These are phyloP conservation scores for Rallus limicola DNA, from an alignment of 2,113 vertebrate species.

Conservation along the genomic window DNA sequence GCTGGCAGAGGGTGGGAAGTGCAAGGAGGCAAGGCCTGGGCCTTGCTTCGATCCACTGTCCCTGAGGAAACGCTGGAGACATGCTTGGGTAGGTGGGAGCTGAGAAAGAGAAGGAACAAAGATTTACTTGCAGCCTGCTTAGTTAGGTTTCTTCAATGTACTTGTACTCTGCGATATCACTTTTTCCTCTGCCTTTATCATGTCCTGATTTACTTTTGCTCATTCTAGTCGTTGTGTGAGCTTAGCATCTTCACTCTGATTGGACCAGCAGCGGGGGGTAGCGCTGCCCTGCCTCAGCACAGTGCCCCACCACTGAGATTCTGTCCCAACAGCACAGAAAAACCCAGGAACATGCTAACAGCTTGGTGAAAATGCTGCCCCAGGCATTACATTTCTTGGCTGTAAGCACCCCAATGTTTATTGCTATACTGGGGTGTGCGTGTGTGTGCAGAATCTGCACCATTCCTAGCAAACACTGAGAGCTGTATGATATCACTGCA, in stretches of 20 bases:
- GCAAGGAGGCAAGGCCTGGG: too few species aligned
- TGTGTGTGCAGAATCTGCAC: neutral
- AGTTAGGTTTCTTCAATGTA: neutral
- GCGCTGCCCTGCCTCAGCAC: rapidly evolving
- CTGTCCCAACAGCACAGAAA: neutral
- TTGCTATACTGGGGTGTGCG: neutral
- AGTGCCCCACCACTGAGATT: neutral
- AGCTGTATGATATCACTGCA: neutral
- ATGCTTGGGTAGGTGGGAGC: rapidly evolving
- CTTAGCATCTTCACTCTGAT: rapidly evolving
- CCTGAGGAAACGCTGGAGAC: rapidly evolving
- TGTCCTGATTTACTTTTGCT: neutral
- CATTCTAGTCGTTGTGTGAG: rapidly evolving
- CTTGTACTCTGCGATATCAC: too few species aligned
- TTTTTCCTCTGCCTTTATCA: neutral
- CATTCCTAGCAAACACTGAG: neutral
- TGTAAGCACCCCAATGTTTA: neutral
- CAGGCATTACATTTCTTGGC: neutral
- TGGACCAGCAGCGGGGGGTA: neutral
- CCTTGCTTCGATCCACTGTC: neutral
- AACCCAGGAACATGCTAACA: neutral
- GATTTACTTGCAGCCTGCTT: neutral
- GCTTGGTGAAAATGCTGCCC: neutral
- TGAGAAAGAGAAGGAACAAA: neutral
- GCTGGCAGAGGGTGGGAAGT: neutral